A percentile compares a stretch with the other conserved stretches of the same genome.
Evolutionary conservation across 2,113 vertebrate genomes (phyloP).

Genomic region (Microcebus griseorufus): DNA sequence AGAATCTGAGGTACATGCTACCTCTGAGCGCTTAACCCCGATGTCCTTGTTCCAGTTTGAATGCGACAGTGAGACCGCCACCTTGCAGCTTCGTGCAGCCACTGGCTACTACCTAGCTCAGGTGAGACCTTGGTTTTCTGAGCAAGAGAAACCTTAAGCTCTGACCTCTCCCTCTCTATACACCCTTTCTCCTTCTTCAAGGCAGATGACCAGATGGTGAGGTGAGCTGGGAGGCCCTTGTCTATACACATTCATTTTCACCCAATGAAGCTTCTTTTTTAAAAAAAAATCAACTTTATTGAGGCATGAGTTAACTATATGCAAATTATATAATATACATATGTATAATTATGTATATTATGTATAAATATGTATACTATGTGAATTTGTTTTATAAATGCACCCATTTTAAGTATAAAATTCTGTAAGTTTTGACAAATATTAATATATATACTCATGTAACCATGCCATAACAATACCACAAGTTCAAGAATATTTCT

Average conservation of each 20-base stretch:
- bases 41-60: conserved; percentile 79
- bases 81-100: conserved; percentile 70
- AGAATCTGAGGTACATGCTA: conserved; percentile 66
- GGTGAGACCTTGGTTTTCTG: conserved; percentile 61
- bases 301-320: background rate
- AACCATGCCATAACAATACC: background rate
- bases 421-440: conserved; percentile 14
- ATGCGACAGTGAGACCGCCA: background rate
- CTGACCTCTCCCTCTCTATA: background rate
- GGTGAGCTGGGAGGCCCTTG: background rate
- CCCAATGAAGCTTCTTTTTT: background rate
- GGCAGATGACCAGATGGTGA: background rate
- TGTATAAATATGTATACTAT: background rate
- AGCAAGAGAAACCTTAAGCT: background rate
- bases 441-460: background rate
- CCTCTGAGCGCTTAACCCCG: conserved; percentile 62
- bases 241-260: background rate
- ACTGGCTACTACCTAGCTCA: conserved; percentile 78
- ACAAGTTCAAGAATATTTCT: conserved; percentile 13
- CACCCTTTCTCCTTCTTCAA: background rate
- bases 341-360: background rate
- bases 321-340: background rate
- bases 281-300: background rate
- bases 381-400: background rate
- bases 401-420: background rate